Percentiles rank a stretch among this genome's conserved stretches.
Conservation (phyloP, 23 tunicate genomes). For the Styela clava region DNA sequence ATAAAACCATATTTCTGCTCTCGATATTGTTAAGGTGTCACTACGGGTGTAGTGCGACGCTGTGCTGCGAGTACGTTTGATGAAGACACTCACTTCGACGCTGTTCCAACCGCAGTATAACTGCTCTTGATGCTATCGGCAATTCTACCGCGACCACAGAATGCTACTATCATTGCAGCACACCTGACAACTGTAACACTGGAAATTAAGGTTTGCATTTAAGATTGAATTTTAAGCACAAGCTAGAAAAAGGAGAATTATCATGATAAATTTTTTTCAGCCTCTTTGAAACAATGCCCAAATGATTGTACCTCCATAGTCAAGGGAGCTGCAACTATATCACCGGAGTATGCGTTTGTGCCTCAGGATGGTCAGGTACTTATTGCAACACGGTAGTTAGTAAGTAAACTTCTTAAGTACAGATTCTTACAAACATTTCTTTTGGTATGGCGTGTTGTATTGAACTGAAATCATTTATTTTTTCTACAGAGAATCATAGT, state of each 20-base stretch:
- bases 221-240: too few species aligned
- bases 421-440: too few species aligned
- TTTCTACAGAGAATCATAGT: too few species aligned
- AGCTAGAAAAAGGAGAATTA: too few species aligned
- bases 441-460: too few species aligned
- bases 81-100: not conserved
- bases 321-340: conserved; percentile 26
- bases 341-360: conserved; percentile 28
- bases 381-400: conserved; percentile 8
- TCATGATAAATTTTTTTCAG: not conserved
- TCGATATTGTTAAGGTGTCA: too few species aligned
- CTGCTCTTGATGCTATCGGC: not conserved
- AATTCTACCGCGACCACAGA: not conserved
- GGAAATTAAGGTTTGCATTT: not conserved
- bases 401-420: too few species aligned
- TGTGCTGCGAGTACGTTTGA: not conserved
- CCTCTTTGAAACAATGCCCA: not conserved
- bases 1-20: too few species aligned
- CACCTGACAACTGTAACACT: not conserved
- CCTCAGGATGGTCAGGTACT: conserved; percentile 16
- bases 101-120: not conserved
- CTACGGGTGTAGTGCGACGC: not conserved
- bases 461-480: too few species aligned
- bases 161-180: not conserved
- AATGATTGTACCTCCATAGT: not conserved